Conservation (phyloP, 2,113 vertebrate species). For the Bostrychus sinensis region DNA sequence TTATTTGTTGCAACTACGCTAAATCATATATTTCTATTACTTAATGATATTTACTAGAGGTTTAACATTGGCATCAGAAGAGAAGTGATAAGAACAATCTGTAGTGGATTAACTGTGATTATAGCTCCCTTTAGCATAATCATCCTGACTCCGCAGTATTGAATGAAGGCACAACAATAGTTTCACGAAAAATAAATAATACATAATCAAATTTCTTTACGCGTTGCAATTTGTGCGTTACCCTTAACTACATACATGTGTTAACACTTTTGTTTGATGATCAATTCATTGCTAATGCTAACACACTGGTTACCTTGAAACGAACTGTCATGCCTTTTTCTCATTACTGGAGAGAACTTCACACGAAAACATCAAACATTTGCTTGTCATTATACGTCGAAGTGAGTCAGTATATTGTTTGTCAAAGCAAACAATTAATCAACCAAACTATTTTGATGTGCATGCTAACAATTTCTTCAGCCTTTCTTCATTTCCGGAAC, state of each 20-base stretch:
- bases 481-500: neutral
- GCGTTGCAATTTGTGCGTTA: too few species aligned
- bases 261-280: conserved; percentile 2
- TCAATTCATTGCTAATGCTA: conserved; percentile 35
- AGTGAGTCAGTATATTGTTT: neutral
- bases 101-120: conserved; percentile 10
- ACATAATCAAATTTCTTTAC: rapidly evolving
- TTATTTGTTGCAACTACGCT: too few species aligned
- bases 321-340: conserved; percentile 54
- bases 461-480: neutral
- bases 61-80: neutral
- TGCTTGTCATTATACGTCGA: rapidly evolving
- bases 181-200: neutral
- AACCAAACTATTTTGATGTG: neutral
- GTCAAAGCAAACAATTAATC: neutral
- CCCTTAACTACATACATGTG: neutral
- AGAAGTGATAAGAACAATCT: neutral
- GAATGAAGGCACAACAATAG: neutral
- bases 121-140: conserved; percentile 27
- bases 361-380: neutral
- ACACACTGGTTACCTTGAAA: conserved; percentile 59
- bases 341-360: neutral
- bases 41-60: too few species aligned
- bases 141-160: conserved; percentile 11
- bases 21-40: too few species aligned